Percentiles rank a stretch among this genome's conserved stretches.
Evolutionary conservation across 1,140 invertebrate genomes (phyloP).

Genomic region (Hermetia illucens): DNA sequence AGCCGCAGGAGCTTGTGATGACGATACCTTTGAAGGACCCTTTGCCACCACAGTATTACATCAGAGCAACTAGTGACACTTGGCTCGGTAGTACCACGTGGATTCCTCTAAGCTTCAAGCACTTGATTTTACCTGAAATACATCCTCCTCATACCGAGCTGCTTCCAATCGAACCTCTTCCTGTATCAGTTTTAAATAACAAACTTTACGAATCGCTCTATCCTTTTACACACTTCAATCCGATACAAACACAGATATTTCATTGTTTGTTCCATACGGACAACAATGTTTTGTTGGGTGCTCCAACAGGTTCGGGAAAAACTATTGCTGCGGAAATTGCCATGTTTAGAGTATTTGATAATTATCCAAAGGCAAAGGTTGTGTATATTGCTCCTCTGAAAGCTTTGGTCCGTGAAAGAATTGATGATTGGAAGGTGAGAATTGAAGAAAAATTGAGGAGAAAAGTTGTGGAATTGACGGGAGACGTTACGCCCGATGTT

Average conservation of each 20-base stretch:
- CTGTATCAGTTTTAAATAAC: conserved; percentile 70
- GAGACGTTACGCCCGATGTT: conserved; percentile 89
- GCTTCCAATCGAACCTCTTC: conserved; percentile 79
- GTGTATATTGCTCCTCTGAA: conserved; percentile 99
- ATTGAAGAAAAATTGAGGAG: conserved; percentile 64
- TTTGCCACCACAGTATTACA: conserved; percentile 81
- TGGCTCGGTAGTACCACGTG: conserved; percentile 75
- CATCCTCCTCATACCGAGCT: conserved; percentile 92
- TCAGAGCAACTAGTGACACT: conserved; percentile 73
- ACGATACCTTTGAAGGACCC: conserved; percentile 92
- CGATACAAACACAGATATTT: conserved; percentile 98
- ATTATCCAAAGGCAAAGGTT: conserved; percentile 72
- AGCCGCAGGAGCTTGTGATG: conserved; percentile 78
- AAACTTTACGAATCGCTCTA: conserved; percentile 67
- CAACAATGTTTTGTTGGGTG: conserved; percentile 86
- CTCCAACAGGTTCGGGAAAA: conserved; percentile 97
- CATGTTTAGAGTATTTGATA: conserved; percentile 85
- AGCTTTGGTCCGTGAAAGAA: conserved; percentile 90
- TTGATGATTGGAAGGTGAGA: conserved; percentile 91
- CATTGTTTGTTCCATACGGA: conserved; percentile 93
- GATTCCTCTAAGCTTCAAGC: conserved; percentile 69
- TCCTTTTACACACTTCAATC: conserved; percentile 92
- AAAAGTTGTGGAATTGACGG: conserved; percentile 92
- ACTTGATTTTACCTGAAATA: conserved; percentile 81
- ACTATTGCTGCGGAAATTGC: conserved; percentile 97